Conservation (phyloP, 23 tunicate genomes). For the Trididemnum miniatum region DNA sequence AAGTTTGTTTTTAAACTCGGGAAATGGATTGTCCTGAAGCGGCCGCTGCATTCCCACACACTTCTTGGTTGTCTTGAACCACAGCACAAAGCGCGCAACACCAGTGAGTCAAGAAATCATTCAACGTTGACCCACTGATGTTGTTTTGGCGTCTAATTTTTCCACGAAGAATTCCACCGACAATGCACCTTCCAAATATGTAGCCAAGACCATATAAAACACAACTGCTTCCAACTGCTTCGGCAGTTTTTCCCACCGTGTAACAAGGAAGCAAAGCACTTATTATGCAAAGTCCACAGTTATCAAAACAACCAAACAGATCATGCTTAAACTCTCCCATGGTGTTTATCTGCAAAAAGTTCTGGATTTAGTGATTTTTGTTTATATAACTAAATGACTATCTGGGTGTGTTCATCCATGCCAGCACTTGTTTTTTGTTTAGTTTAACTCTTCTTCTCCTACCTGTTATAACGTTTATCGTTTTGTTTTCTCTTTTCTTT, state of each 20-base stretch:
- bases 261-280: constrained; percentile 66
- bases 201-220: constrained; percentile 45
- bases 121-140: constrained; percentile 40
- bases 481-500: too few species aligned
- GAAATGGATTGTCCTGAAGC: constrained; percentile 10
- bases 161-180: constrained; percentile 65
- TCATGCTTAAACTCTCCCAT: constrained; percentile 51
- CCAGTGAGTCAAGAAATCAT: constrained; percentile 60
- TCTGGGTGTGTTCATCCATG: too few species aligned
- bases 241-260: constrained; percentile 77
- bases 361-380: too few species aligned
- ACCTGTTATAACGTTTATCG: too few species aligned
- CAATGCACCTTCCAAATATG: constrained; percentile 66
- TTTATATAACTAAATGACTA: too few species aligned
- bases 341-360: too few species aligned
- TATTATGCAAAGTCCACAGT: constrained; percentile 65
- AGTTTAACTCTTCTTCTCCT: too few species aligned
- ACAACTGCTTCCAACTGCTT: constrained; percentile 64
- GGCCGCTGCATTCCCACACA: not conserved
- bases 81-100: constrained; percentile 65
- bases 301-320: constrained; percentile 76
- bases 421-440: too few species aligned
- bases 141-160: constrained; percentile 52
- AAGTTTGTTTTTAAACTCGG: constrained; percentile 38
- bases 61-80: constrained; percentile 64